phyloP scores from a whole-genome alignment of 2,113 vertebrate species.

The Oreochromis spilurus region DNA sequence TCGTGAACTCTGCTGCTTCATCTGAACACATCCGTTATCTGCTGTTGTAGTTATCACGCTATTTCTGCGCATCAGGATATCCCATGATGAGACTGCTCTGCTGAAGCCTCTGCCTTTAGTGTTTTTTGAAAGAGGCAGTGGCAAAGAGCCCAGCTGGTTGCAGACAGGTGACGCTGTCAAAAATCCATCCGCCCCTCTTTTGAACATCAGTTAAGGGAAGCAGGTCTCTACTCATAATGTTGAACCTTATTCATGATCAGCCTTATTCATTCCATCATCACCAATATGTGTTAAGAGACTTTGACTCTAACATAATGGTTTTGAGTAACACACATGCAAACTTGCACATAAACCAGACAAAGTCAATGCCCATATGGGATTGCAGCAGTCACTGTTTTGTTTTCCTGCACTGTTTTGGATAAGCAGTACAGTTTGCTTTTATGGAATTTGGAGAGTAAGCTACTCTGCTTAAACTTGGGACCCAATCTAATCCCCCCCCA shows the following conservation, averaged over 20 bases:
- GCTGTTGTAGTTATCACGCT: conserved; percentile 1
- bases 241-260: not conserved
- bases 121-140: not conserved
- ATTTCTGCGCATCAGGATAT: not conserved
- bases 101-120: not conserved
- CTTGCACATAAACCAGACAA: not conserved
- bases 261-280: not conserved
- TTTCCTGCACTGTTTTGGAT: conserved; percentile 4
- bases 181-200: not conserved
- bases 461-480: conserved; percentile 37
- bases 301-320: not conserved
- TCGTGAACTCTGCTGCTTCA: conserved; percentile 15
- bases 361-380: not conserved
- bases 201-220: not conserved
- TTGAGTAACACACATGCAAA: not conserved
- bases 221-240: not conserved
- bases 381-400: not conserved
- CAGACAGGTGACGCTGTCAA: not conserved
- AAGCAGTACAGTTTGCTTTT: conserved; percentile 24
- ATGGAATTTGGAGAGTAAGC: conserved; percentile 40
- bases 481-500: conserved; percentile 40
- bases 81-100: not conserved
- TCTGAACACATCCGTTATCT: not conserved
- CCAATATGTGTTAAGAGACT: not conserved
- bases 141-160: not conserved